Percentiles rank a stretch among this genome's conserved stretches.
Conservation (phyloP, 37 sponge, comb jelly and placozoan species). For the Theonella swinhoei region DNA sequence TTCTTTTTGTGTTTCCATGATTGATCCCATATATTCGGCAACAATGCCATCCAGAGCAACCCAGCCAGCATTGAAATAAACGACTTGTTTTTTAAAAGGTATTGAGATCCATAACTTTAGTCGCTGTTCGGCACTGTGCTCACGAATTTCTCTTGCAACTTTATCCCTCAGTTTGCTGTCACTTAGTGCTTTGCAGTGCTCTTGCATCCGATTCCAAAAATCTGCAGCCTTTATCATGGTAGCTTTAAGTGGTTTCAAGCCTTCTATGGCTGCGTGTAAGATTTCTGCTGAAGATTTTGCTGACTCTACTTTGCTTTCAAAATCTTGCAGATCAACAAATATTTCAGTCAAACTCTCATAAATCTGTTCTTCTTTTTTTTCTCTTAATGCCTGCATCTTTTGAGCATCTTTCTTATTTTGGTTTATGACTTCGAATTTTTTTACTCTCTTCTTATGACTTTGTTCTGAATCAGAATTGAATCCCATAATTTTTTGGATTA, state of each 20-base stretch:
- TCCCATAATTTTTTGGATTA: too few species aligned
- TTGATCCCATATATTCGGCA: constrained; percentile 31
- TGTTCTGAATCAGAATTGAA: too few species aligned
- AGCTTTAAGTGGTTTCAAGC: constrained; percentile 48
- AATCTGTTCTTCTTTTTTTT: constrained; percentile 16
- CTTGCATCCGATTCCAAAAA: constrained; percentile 64
- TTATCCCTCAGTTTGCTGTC: constrained; percentile 7
- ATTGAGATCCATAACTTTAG: constrained; percentile 41
- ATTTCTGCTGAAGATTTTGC: constrained; percentile 41
- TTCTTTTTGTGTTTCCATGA: constrained; percentile 57
- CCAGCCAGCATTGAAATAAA: constrained; percentile 59
- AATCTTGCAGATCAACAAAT: constrained; percentile 11
- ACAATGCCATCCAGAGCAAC: constrained; percentile 69
- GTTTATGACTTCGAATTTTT: not conserved
- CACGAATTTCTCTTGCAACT: constrained; percentile 35
- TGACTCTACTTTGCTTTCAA: constrained; percentile 2
- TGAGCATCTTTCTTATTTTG: constrained; percentile 6
- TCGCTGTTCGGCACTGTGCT: constrained; percentile 47
- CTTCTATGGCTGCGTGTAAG: constrained; percentile 49
- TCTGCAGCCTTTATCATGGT: constrained; percentile 61
- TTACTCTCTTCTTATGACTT: not conserved
- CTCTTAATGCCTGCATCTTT: not conserved
- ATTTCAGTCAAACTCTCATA: constrained; percentile 21
- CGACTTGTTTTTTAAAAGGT: constrained; percentile 45
- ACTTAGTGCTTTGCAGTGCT: constrained; percentile 45